phyloP scores from a whole-genome alignment of 1,140 invertebrate genomes.

The Penaeus vannamei region DNA sequence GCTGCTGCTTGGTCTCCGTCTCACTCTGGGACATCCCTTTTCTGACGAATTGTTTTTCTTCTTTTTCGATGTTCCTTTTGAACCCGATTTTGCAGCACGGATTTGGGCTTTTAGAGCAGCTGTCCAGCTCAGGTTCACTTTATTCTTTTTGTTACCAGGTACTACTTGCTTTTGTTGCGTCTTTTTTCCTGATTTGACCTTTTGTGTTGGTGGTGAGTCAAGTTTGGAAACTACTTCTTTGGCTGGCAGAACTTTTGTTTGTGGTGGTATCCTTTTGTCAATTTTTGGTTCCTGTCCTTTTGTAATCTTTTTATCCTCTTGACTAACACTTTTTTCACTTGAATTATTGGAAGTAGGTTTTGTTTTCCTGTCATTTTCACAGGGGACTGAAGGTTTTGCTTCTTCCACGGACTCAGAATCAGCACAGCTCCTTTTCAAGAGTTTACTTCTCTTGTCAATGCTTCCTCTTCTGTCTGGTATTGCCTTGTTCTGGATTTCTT shows the following conservation, averaged over 20 bases:
- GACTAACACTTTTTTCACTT: too few species aligned
- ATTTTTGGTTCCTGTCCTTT: too few species aligned
- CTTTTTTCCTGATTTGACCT: conserved; percentile 34
- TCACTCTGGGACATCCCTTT: conserved; percentile 24
- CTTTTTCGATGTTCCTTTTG: conserved; percentile 3
- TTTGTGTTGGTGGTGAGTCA: conserved; percentile 7
- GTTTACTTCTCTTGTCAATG: neutral
- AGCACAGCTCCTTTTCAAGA: too few species aligned
- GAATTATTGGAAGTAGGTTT: too few species aligned
- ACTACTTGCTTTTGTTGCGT: neutral
- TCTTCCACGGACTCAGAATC: too few species aligned
- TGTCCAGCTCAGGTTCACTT: conserved; percentile 67
- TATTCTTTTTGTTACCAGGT: conserved; percentile 55
- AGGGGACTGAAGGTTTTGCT: too few species aligned
- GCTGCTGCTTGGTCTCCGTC: conserved; percentile 20
- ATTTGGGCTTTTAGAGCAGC: conserved; percentile 66
- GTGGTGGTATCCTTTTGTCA: too few species aligned
- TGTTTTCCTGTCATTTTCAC: too few species aligned
- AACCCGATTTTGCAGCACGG: conserved; percentile 49
- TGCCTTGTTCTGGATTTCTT: neutral
- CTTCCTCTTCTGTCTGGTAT: neutral
- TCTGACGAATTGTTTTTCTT: conserved; percentile 31
- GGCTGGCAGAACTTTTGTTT: too few species aligned
- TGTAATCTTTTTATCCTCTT: too few species aligned
- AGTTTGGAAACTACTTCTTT: too few species aligned